Percentiles rank a stretch among this genome's conserved stretches.
Evolutionary conservation across 1,140 invertebrate genomes (phyloP).

Genomic region (Drosophila burlai): DNA sequence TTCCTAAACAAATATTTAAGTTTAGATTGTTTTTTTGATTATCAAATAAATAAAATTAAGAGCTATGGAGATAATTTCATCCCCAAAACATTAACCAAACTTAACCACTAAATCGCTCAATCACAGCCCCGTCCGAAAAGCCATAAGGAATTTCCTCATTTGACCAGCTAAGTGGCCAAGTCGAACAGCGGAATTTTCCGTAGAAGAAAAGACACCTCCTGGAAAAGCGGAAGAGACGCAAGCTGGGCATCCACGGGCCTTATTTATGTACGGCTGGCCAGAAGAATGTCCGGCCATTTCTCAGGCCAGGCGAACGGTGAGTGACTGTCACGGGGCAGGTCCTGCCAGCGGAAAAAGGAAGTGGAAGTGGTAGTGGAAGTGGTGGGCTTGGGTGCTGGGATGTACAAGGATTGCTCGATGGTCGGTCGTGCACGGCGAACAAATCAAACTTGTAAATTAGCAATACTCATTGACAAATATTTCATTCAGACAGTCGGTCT

Average conservation of each 20-base stretch:
- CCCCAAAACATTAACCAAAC: neutral
- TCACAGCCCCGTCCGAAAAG: slow-evolving; percentile 13
- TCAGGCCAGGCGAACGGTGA: slow-evolving; percentile 47
- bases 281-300: slow-evolving; percentile 73
- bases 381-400: neutral
- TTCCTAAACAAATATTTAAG: neutral
- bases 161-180: slow-evolving; percentile 11
- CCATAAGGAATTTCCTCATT: slow-evolving; percentile 41
- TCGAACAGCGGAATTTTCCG: slow-evolving; percentile 11
- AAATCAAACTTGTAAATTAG: slow-evolving; percentile 85
- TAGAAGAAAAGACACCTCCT: slow-evolving; percentile 1
- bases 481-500: slow-evolving; percentile 63
- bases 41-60: neutral
- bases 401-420: neutral
- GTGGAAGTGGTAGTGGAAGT: slow-evolving; percentile 4
- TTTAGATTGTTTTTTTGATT: no score
- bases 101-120: slow-evolving; percentile 29
- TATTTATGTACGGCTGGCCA: slow-evolving; percentile 80
- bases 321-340: slow-evolving; percentile 19
- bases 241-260: slow-evolving; percentile 21
- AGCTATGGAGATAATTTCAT: neutral
- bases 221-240: neutral
- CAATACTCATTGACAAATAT: slow-evolving; percentile 84
- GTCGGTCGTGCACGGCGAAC: slow-evolving; percentile 48
- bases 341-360: slow-evolving; percentile 25